Evolutionary conservation across 2,888 invertebrate species (phyloP).

Genomic region (Parapristionchus giblindavisi): DNA sequence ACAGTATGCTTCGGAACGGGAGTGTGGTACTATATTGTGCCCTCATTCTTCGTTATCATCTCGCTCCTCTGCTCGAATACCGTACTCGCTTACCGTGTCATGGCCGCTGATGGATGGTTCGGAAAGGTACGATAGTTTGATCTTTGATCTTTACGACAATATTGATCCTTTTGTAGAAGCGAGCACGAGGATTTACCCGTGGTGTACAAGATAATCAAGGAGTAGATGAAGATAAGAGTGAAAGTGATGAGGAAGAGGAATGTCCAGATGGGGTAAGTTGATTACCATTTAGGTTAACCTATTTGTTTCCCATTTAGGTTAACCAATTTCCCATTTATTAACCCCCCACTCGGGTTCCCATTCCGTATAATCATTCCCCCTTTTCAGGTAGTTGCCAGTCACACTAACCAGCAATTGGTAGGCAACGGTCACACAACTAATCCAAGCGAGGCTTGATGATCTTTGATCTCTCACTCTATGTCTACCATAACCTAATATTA

Average conservation of each 20-base stretch:
- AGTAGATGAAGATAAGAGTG: conserved; percentile 4
- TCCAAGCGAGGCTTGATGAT: background rate
- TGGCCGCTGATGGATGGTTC: conserved; percentile 67
- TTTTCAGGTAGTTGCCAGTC: conserved; percentile 22
- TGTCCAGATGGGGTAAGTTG: background rate
- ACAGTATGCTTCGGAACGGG: conserved; percentile 39
- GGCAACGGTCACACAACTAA: conserved; percentile 7
- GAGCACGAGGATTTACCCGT: background rate
- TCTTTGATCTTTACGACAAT: background rate
- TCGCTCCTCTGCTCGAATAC: conserved; percentile 63
- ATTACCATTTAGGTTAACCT: background rate
- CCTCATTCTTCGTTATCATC: conserved; percentile 58
- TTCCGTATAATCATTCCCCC: background rate
- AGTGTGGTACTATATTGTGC: conserved; percentile 52
- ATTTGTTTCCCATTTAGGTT: conserved; percentile 26
- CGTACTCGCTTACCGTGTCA: conserved; percentile 64
- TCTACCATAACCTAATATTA: background rate
- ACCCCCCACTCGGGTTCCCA: background rate
- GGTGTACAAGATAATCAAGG: background rate
- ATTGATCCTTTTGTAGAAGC: background rate
- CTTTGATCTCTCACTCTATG: background rate
- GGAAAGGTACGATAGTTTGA: conserved; percentile 43
- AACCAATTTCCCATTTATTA: background rate
- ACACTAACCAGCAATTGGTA: conserved; percentile 16
- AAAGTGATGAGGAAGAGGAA: background rate